Base-by-base conservation (phyloP, 2,888 invertebrate species). In the Eristalinus sepulchralis region DNA sequence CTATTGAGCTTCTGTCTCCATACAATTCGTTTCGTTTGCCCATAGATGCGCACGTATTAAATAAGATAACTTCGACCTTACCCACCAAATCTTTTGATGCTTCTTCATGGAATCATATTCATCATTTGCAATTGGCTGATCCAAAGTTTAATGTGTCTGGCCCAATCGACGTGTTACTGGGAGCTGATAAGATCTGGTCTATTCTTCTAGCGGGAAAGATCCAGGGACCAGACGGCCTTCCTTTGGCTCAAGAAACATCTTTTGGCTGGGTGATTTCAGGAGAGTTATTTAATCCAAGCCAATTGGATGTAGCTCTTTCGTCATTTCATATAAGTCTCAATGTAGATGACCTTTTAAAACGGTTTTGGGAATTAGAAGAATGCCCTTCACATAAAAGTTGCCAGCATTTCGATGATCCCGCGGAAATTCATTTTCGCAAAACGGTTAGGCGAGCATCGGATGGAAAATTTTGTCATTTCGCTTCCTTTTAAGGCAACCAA, bases 41-140 rank as follows among this genome's bases (percentile, higher is more conserved):
- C 22, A 9, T 64, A 13, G 64, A 39, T 17, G 64, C 24, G 11
- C 36, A 36, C 13, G 64, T 64, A 22, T 39, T 53, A 2, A 17
- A n/a, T 6, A 53, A 53, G 17, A 1, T n/a, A 13, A 53, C 53
- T 1, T 53, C 53, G 39, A 64, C 39, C 24, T 39, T 39, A 24
- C 64, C 64, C 2, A 24, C 20, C 1, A 64, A 64, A 39, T 24
- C 36, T 10, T 78, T 67, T n/a, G 67, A 63, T 24, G 13, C 31
- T 5, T 68, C 78, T 2, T 57, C 67, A 10, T 78, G 78, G 68
- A 17, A 39, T 10, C 63, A 79, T 71, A 34, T 83, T n/a, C 59
- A 39, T 8, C 33, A 72, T 17, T 39, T 80, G 22, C 77, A 83
- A 2, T 5, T 27, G 2, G 27, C 27, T 3, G 27, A 27, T 27